Percentiles rank a stretch among this genome's conserved stretches.
Conservation (phyloP, 2,888 invertebrate genomes). For the Neuroscelio doddi region DNA sequence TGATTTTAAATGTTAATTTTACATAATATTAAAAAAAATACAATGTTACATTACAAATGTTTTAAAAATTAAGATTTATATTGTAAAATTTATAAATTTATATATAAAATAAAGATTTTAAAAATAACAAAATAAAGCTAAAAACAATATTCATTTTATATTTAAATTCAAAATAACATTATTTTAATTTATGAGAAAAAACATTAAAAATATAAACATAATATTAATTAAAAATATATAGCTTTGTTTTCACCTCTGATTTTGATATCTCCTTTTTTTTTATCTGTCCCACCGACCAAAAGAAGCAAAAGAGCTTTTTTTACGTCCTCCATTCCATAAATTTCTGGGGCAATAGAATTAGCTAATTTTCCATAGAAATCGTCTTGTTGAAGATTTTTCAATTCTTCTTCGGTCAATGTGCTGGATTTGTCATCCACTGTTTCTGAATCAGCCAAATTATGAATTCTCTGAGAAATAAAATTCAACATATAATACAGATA, state of each 20-base stretch:
- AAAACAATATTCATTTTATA: no score
- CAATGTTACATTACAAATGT: no score
- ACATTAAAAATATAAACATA: no score
- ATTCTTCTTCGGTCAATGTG: slow-evolving; percentile 87
- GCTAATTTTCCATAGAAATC: slow-evolving; percentile 96
- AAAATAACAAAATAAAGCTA: no score
- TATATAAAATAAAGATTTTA: no score
- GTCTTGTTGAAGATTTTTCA: slow-evolving; percentile 82
- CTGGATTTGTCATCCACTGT: slow-evolving; percentile 82
- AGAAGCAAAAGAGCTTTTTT: slow-evolving; percentile 96
- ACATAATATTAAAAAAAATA: no score
- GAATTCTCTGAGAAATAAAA: slow-evolving; percentile 76
- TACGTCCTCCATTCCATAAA: slow-evolving; percentile 98
- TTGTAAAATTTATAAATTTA: no score
- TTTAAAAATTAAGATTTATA: no score
- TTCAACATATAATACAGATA: slow-evolving; percentile 19
- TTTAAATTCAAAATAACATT: no score
- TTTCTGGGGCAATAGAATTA: slow-evolving; percentile 96
- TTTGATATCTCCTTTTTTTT: slow-evolving; percentile 94
- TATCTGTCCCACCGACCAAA: slow-evolving; percentile 93
- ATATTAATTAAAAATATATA: background rate
- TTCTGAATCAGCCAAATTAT: slow-evolving; percentile 89
- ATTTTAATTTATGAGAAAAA: no score
- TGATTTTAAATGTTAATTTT: no score
- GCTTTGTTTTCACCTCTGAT: slow-evolving; percentile 79